Evolutionary conservation across 2,888 invertebrate genomes (phyloP).

Genomic region (Ophion ventricosus): DNA sequence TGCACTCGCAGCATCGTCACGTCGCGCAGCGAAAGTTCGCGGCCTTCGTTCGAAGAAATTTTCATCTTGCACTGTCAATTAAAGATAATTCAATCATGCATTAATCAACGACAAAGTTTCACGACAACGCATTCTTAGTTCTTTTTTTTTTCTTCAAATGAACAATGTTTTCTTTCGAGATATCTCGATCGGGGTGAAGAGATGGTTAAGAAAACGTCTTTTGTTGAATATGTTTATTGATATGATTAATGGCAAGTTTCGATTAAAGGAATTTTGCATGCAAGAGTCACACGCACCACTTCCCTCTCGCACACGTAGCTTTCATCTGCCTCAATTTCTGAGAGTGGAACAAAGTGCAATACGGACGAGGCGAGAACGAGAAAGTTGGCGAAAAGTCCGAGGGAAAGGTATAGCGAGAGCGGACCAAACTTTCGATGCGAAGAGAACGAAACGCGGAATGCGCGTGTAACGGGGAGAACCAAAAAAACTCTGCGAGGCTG

Average conservation of each 20-base stretch:
- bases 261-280: slow-evolving; percentile 30
- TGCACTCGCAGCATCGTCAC: slow-evolving; percentile 23
- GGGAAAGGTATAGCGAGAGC: neutral
- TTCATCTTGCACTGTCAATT: neutral
- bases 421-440: slow-evolving; percentile 29
- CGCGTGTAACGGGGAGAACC: slow-evolving; percentile 41
- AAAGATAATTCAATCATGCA: slow-evolving; percentile 1
- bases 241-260: neutral
- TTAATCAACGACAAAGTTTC: neutral
- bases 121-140: neutral
- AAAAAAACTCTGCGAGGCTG: slow-evolving; percentile 17
- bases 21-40: neutral
- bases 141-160: neutral
- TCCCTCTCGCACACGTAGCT: slow-evolving; percentile 44
- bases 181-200: neutral
- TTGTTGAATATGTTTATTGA: slow-evolving; percentile 14
- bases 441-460: slow-evolving; percentile 11
- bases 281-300: slow-evolving; percentile 6
- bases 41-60: neutral
- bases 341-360: slow-evolving; percentile 61
- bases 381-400: slow-evolving; percentile 13
- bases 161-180: neutral
- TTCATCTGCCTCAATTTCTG: slow-evolving; percentile 59
- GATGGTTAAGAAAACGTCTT: neutral
- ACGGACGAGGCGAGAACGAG: slow-evolving; percentile 12